Percentiles rank a stretch among this genome's conserved stretches.
phyloP scores from a whole-genome alignment of 2,113 vertebrate genomes.

The Heliornis fulica region DNA sequence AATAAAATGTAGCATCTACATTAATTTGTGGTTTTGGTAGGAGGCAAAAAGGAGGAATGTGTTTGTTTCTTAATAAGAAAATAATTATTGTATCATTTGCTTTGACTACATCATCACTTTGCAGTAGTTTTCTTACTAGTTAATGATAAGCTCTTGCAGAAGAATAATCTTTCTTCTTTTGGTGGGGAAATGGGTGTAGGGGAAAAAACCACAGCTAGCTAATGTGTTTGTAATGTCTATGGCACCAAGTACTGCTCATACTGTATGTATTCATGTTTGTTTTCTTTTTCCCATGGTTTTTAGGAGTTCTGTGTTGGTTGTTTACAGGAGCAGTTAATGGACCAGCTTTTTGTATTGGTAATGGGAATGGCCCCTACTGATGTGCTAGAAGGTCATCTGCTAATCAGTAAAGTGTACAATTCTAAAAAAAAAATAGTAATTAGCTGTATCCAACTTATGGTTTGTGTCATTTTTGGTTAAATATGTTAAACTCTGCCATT shows the following conservation, averaged over 20 bases:
- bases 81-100: constrained; percentile 79
- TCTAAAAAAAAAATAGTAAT: neutral
- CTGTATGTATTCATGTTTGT: neutral
- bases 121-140: constrained; percentile 50
- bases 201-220: neutral
- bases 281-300: neutral
- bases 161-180: neutral
- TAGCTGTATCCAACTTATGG: neutral
- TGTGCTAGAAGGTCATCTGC: neutral
- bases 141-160: constrained; percentile 57
- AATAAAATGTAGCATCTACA: constrained; percentile 74
- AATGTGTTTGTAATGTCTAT: neutral
- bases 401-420: neutral
- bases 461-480: neutral
- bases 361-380: neutral
- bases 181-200: neutral
- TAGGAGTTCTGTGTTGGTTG: neutral
- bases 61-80: constrained; percentile 86
- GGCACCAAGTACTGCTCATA: neutral
- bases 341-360: neutral
- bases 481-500: neutral
- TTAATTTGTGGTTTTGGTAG: constrained; percentile 74
- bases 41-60: constrained; percentile 71
- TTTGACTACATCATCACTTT: constrained; percentile 68
- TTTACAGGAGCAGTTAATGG: neutral